These are phyloP conservation scores for Ficedula albicollis DNA, from an alignment of 2,797 vertebrate genomes.

Conservation along the genomic window DNA sequence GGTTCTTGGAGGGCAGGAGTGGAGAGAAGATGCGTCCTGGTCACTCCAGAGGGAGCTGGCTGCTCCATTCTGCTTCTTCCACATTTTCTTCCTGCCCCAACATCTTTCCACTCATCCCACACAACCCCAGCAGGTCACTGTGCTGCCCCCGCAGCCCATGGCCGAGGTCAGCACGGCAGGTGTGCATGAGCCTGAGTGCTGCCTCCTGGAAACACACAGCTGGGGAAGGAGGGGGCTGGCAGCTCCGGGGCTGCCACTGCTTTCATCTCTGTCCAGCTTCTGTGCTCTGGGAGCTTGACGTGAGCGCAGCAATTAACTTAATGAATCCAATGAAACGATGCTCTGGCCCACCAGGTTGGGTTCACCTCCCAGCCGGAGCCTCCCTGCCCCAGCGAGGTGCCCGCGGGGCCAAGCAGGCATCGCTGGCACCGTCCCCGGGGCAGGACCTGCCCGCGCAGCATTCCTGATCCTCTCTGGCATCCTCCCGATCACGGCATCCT, in stretches of 20 bases:
- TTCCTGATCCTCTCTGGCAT: background rate
- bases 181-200: background rate
- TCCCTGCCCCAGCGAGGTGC: background rate
- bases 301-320: conserved; percentile 22
- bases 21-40: background rate
- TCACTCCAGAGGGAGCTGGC: background rate
- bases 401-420: background rate
- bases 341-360: background rate
- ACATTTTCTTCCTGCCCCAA: background rate
- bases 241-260: background rate
- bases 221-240: background rate
- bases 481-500: background rate
- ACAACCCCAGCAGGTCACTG: background rate
- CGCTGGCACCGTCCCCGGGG: background rate
- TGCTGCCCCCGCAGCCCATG: background rate
- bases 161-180: background rate
- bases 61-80: background rate
- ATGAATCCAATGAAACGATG: conserved; percentile 25
- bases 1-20: background rate
- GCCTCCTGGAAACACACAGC: background rate
- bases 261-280: conserved; percentile 59
- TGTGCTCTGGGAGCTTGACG: background rate
- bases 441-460: background rate
- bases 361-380: background rate
- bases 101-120: background rate